Percentiles rank a stretch among this genome's conserved stretches.
These are phyloP conservation scores for Etia nguti DNA, from an alignment of 2,113 vertebrate genomes.

Conservation along the genomic window DNA sequence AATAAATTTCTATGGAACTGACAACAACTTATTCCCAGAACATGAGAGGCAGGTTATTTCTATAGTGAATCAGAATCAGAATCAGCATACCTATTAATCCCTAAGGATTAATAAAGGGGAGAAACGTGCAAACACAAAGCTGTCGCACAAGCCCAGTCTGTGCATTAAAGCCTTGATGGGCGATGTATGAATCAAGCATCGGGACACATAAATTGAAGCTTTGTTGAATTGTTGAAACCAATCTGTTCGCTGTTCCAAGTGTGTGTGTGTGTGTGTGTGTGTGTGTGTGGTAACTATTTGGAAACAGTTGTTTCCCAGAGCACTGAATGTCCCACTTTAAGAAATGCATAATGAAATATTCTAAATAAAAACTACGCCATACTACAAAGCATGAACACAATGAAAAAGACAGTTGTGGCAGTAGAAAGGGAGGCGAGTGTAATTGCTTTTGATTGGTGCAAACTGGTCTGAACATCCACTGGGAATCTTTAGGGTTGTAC, in stretches of 20 bases:
- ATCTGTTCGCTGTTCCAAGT: background rate
- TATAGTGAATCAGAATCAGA: too few relatives aligned
- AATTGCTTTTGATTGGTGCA: conserved; percentile 29
- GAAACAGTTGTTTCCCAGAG: too few relatives aligned
- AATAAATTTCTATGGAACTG: background rate
- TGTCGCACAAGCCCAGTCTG: background rate
- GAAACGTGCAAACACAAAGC: background rate
- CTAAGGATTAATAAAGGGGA: too few relatives aligned
- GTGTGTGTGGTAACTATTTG: too few relatives aligned
- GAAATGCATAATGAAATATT: too few relatives aligned
- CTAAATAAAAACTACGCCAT: too few relatives aligned
- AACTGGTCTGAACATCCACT: conserved; percentile 15
- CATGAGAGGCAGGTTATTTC: background rate
- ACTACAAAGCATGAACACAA: too few relatives aligned
- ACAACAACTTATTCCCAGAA: background rate
- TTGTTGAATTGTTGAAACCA: conserved; percentile 4
- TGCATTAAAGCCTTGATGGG: background rate
- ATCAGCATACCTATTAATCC: too few relatives aligned
- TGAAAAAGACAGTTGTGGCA: background rate
- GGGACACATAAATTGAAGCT: background rate
- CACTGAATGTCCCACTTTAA: too few relatives aligned
- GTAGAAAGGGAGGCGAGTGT: background rate
- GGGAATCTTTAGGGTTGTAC: conserved; percentile 1
- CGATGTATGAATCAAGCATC: background rate
- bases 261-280: conserved; percentile 3